phyloP scores from a whole-genome alignment of 2,797 vertebrate species.

The Syngnathus acus region DNA sequence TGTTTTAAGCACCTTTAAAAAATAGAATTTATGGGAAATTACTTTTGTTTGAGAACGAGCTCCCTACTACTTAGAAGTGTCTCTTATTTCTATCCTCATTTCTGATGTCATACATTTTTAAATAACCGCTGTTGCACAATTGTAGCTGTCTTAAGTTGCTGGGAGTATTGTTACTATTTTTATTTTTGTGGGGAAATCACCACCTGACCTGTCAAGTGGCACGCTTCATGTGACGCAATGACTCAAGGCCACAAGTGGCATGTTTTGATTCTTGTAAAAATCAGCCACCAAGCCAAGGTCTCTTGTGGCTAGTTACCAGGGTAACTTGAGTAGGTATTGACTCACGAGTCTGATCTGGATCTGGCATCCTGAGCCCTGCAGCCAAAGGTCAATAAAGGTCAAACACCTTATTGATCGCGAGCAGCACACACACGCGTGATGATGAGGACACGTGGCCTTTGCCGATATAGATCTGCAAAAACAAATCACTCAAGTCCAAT shows the following conservation, averaged over 20 bases:
- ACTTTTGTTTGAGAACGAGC: too few species aligned
- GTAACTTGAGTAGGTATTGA: conserved; percentile 9
- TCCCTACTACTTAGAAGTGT: background rate
- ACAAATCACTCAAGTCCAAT: conserved; percentile 12
- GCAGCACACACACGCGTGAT: conserved; percentile 8
- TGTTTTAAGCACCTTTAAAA: too few species aligned
- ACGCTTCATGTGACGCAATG: background rate
- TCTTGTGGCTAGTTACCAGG: conserved; percentile 7
- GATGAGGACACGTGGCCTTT: conserved; percentile 24
- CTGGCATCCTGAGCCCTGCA: conserved; percentile 7
- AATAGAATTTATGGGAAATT: too few species aligned
- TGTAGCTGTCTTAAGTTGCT: background rate
- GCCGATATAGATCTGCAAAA: conserved; percentile 10
- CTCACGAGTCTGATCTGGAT: conserved; percentile 20
- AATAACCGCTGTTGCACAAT: too few species aligned
- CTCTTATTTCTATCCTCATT: background rate
- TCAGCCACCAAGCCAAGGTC: background rate
- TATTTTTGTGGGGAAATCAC: background rate
- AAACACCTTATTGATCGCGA: conserved; percentile 24
- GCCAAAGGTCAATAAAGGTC: conserved; percentile 20
- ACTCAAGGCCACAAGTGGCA: background rate
- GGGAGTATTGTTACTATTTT: background rate
- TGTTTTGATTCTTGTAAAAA: background rate
- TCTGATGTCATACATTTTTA: background rate
- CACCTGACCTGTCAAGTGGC: background rate